Conservation (phyloP, 2,797 vertebrate species). For the Hipposideros larvatus region DNA sequence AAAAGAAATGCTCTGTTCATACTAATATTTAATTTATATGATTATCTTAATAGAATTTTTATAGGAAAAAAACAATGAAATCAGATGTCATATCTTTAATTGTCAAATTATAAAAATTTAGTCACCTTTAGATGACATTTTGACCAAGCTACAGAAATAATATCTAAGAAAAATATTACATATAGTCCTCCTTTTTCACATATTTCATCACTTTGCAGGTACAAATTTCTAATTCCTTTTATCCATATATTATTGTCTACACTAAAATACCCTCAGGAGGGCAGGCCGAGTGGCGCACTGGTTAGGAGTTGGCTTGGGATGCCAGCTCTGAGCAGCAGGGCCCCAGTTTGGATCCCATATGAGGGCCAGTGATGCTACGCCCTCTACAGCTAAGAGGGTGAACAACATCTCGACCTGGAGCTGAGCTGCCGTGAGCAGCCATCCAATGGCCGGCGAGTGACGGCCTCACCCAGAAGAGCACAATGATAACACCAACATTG, state of each 20-base stretch:
- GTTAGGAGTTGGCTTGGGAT: too few relatives aligned
- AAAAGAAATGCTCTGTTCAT: constrained; percentile 44
- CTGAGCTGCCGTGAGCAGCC: too few relatives aligned
- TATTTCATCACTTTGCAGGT: background rate
- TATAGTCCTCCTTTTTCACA: background rate
- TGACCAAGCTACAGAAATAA: constrained; percentile 37
- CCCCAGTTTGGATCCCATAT: too few relatives aligned
- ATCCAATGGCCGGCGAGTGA: too few relatives aligned
- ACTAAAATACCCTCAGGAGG: background rate
- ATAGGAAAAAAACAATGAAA: constrained; percentile 23
- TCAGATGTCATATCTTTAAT: constrained; percentile 9
- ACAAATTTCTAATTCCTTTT: constrained; percentile 14
- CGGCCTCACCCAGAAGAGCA: too few relatives aligned
- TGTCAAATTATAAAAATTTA: constrained; percentile 34
- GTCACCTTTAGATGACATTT: background rate
- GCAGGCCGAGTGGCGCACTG: too few relatives aligned
- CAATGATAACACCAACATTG: too few relatives aligned
- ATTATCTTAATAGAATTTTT: background rate
- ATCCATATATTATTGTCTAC: background rate
- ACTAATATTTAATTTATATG: constrained; percentile 11
- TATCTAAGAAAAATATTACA: constrained; percentile 31
- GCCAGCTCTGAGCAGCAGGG: too few relatives aligned
- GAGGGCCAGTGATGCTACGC: too few relatives aligned
- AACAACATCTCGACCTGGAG: too few relatives aligned
- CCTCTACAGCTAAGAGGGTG: too few relatives aligned